Conservation (phyloP, 2,888 invertebrate genomes). For the Serrognathus titanus region DNA sequence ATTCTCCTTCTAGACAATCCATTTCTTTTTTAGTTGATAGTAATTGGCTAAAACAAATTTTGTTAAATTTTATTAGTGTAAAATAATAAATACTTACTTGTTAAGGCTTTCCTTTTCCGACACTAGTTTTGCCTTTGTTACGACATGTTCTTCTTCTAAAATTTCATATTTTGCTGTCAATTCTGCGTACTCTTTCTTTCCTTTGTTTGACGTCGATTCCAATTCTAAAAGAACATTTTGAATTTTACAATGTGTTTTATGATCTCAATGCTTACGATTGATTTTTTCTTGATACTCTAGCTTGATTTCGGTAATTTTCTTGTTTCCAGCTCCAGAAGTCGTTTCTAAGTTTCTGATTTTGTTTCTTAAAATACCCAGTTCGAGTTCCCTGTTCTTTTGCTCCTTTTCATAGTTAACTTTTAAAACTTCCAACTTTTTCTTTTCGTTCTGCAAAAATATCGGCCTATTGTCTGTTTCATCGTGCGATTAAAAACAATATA, state of each 20-base stretch:
- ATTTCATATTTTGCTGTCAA: conserved; percentile 79
- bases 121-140: conserved; percentile 76
- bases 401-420: conserved; percentile 71
- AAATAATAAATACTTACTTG: conserved; percentile 51
- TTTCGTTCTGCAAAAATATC: conserved; percentile 54
- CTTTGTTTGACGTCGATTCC: conserved; percentile 63
- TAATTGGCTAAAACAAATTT: conserved; percentile 9
- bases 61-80: neutral
- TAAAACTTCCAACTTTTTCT: conserved; percentile 64
- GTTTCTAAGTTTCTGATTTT: conserved; percentile 67
- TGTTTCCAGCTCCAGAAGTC: conserved; percentile 56
- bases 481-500: conserved; percentile 27
- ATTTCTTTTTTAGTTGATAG: conserved; percentile 58
- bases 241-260: conserved; percentile 1
- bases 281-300: conserved; percentile 65
- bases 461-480: conserved; percentile 20
- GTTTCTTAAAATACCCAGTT: conserved; percentile 70
- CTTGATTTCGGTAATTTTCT: conserved; percentile 64
- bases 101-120: conserved; percentile 78
- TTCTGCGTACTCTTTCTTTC: conserved; percentile 73
- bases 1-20: conserved; percentile 59
- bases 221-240: conserved; percentile 54
- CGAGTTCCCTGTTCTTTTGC: conserved; percentile 71
- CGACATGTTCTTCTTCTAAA: conserved; percentile 79
- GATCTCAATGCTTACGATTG: conserved; percentile 58